phyloP scores from a whole-genome alignment of 2,888 invertebrate species.

The Stramonita haemastoma region DNA sequence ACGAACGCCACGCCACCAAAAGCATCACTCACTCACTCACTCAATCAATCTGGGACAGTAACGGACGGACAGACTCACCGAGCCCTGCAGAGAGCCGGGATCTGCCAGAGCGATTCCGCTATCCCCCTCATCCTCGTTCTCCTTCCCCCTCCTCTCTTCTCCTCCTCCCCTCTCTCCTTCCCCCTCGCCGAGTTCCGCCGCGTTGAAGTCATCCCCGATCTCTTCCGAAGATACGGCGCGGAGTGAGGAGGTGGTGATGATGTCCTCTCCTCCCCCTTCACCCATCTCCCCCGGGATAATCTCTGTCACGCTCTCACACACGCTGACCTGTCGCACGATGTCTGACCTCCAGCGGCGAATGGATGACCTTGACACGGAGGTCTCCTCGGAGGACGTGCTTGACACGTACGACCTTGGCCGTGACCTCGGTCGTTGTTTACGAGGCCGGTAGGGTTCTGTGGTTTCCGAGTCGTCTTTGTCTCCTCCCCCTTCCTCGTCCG shows the following conservation, averaged over 20 bases:
- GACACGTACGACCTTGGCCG: neutral
- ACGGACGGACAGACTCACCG: neutral
- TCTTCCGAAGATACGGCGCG: neutral
- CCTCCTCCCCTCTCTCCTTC: neutral
- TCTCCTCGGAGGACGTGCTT: neutral
- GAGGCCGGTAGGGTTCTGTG: neutral
- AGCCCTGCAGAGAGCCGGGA: neutral
- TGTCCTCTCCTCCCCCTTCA: neutral
- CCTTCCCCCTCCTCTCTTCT: neutral
- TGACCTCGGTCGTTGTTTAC: neutral
- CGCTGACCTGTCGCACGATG: conserved; percentile 8
- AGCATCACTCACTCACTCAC: too few relatives aligned
- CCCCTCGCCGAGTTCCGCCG: neutral
- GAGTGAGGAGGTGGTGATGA: neutral
- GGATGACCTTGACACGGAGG: neutral
- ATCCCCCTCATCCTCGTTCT: conserved; percentile 6
- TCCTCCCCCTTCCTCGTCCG: neutral
- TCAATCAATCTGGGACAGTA: too few relatives aligned
- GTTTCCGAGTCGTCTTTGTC: too few relatives aligned
- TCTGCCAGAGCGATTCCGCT: neutral
- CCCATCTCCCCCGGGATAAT: neutral
- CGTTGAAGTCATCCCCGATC: neutral
- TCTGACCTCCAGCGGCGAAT: conserved; percentile 6
- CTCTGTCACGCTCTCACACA: neutral
- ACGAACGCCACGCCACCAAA: too few relatives aligned